These are phyloP conservation scores for Ceriagrion tenellum DNA, from an alignment of 2,888 invertebrate species.

Conservation along the genomic window DNA sequence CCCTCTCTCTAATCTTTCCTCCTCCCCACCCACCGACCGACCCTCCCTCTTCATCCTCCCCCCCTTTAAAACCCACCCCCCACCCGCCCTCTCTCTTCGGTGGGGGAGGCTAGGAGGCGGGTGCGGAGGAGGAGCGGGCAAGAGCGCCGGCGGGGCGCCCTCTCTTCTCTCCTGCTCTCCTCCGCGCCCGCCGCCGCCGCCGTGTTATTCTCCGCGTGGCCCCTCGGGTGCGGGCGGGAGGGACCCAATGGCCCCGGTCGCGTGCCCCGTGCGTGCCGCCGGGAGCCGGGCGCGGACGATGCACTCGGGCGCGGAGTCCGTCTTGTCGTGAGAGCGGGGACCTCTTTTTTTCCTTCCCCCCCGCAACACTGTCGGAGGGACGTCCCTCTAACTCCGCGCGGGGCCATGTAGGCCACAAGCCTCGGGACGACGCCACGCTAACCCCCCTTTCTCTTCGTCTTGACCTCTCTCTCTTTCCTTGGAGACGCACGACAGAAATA, in stretches of 20 bases:
- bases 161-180: background rate
- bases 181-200: too few relatives aligned
- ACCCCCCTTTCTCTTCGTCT: background rate
- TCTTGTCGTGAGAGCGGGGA: conserved; percentile 66
- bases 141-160: background rate
- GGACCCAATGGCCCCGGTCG: conserved; percentile 36
- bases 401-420: background rate
- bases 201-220: background rate
- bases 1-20: background rate
- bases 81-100: background rate
- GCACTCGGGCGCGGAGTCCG: conserved; percentile 71
- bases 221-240: background rate
- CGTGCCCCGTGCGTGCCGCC: conserved; percentile 59
- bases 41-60: background rate
- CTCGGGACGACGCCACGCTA: background rate
- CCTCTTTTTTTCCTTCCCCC: background rate
- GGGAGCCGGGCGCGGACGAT: conserved; percentile 68
- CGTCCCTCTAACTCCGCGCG: background rate
- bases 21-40: background rate
- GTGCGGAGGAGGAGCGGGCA: conserved; percentile 31
- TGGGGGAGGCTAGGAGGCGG: background rate
- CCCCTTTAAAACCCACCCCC: background rate
- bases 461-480: background rate
- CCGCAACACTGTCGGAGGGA: background rate
- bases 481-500: background rate